Percentiles rank a stretch among this genome's conserved stretches.
These are phyloP conservation scores for Cyrtorhinus lividipennis DNA, from an alignment of 1,140 invertebrate genomes.

Conservation along the genomic window DNA sequence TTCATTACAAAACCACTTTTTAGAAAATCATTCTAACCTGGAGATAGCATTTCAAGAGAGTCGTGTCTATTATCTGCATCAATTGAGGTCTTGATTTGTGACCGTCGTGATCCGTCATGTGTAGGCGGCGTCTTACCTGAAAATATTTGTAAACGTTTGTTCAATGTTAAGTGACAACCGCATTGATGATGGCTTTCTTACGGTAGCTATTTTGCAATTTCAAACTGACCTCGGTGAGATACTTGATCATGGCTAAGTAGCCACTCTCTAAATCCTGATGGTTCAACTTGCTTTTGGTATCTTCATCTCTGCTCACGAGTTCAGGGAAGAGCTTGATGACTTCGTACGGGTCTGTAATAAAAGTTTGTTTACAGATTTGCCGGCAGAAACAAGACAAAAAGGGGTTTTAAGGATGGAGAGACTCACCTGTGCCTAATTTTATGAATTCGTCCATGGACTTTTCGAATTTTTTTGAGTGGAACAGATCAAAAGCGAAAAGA, in stretches of 20 bases:
- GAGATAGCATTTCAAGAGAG: constrained; percentile 88
- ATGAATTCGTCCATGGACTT: constrained; percentile 84
- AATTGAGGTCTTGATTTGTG: constrained; percentile 40
- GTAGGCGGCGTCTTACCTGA: not conserved
- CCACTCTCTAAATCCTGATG: constrained; percentile 77
- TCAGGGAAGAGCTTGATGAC: constrained; percentile 90
- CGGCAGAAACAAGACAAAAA: not conserved
- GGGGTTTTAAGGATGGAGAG: no score
- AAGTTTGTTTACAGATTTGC: no score
- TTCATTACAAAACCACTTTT: no score
- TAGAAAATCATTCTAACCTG: constrained; percentile 48
- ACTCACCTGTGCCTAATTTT: constrained; percentile 56
- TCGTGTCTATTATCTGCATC: constrained; percentile 90
- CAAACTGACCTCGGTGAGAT: constrained; percentile 56
- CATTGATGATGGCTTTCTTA: not conserved
- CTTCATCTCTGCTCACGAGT: constrained; percentile 39
- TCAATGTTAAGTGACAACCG: no score
- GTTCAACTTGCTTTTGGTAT: constrained; percentile 29
- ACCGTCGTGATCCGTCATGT: not conserved
- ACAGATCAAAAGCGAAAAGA: constrained; percentile 77
- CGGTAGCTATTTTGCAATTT: not conserved
- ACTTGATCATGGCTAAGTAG: constrained; percentile 75
- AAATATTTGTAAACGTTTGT: constrained; percentile 8
- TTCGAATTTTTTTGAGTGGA: constrained; percentile 71
- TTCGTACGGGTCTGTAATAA: constrained; percentile 68